Conservation (phyloP, 1,140 invertebrate genomes). For the Brachionus plicatilis region DNA sequence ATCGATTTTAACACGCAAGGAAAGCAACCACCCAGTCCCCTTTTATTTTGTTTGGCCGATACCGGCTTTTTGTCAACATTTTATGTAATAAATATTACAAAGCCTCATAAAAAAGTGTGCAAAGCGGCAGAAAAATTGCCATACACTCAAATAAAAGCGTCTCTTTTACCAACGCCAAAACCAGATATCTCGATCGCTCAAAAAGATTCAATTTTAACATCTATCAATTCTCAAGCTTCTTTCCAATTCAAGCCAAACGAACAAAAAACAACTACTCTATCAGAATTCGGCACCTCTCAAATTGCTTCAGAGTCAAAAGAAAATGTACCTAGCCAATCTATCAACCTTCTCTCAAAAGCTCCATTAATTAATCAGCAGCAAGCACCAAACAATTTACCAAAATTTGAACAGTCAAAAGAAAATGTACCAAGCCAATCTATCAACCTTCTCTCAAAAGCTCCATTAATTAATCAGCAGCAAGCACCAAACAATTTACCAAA, state of each 20-base stretch:
- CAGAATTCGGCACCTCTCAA: no score
- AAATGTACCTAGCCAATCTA: neutral
- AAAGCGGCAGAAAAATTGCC: neutral
- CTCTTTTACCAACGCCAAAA: neutral
- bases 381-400: neutral
- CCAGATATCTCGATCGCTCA: neutral
- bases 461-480: neutral
- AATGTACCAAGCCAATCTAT: neutral
- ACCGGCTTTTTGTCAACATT: slow-evolving; percentile 1
- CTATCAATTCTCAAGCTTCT: no score
- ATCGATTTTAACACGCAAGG: neutral
- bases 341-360: neutral
- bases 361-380: neutral
- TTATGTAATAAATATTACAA: neutral
- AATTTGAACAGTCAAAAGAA: neutral
- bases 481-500: neutral
- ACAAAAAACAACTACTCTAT: no score
- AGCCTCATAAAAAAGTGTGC: neutral
- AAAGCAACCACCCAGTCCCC: neutral
- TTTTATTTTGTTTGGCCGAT: neutral
- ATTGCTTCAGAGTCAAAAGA: neutral
- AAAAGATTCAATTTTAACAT: neutral
- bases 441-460: neutral
- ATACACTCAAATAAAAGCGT: neutral
- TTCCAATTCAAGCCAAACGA: no score